Evolutionary conservation across 92 coral and sea anemone genomes (phyloP).

Genomic region (Anthopleura xanthogrammica): DNA sequence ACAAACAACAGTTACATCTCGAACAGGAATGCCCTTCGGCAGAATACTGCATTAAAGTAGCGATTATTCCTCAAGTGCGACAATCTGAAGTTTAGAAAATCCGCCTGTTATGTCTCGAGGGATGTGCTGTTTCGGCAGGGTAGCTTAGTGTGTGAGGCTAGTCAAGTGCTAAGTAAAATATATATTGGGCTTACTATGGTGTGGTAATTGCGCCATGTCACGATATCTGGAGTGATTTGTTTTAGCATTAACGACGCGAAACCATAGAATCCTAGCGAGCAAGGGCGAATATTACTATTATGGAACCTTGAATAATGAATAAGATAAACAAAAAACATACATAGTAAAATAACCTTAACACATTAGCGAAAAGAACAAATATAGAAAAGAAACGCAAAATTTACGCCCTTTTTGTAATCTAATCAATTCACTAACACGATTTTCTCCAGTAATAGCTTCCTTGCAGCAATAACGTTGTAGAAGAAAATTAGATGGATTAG

Average conservation of each 20-base stretch:
- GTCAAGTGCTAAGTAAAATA: not conserved
- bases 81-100: slow-evolving; percentile 5
- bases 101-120: not conserved
- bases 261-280: not conserved
- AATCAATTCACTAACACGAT: not conserved
- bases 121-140: not conserved
- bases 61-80: slow-evolving; percentile 9
- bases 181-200: not conserved
- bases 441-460: not conserved
- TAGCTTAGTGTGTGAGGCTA: not conserved
- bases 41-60: not conserved
- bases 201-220: slow-evolving; percentile 1
- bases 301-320: not conserved
- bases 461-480: not conserved
- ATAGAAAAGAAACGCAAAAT: not conserved
- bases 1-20: slow-evolving; percentile 7
- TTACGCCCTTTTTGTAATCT: not conserved
- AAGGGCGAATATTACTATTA: not conserved
- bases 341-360: not conserved
- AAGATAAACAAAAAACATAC: not conserved
- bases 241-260: not conserved
- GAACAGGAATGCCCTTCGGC: not conserved
- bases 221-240: not conserved
- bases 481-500: slow-evolving; percentile 6
- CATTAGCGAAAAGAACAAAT: not conserved